phyloP scores from a whole-genome alignment of 2,888 invertebrate species.

The Odontomyia ornata region DNA sequence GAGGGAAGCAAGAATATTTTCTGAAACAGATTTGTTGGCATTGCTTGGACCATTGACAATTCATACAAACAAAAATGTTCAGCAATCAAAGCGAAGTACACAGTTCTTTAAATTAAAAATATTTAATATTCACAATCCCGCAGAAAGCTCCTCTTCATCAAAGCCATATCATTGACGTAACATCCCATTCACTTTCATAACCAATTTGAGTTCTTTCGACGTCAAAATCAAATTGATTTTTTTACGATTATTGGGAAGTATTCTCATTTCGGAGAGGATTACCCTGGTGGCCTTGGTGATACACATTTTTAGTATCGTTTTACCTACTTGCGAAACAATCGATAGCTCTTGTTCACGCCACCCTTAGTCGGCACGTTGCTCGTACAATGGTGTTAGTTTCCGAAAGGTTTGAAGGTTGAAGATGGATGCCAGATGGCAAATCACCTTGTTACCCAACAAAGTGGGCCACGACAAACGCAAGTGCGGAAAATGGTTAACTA shows the following conservation, averaged over 20 bases:
- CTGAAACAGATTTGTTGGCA: too few species aligned
- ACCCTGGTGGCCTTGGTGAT: conserved; percentile 4
- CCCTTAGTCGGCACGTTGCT: not conserved
- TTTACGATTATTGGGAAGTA: conserved; percentile 17
- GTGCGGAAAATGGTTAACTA: conserved; percentile 46
- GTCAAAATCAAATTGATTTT: not conserved
- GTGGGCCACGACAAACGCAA: conserved; percentile 39
- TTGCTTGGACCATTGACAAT: too few species aligned
- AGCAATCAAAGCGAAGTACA: too few species aligned
- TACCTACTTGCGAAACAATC: not conserved
- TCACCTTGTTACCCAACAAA: conserved; percentile 45
- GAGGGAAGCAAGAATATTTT: too few species aligned
- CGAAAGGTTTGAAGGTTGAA: too few species aligned
- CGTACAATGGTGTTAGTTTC: too few species aligned
- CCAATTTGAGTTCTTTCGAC: not conserved
- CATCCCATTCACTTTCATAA: too few species aligned
- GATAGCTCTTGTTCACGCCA: not conserved
- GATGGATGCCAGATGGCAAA: conserved; percentile 5
- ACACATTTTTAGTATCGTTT: not conserved
- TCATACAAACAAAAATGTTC: too few species aligned
- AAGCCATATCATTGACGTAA: too few species aligned
- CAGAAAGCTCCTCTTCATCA: too few species aligned
- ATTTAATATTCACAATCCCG: too few species aligned
- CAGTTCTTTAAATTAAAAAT: too few species aligned
- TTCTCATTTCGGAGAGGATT: conserved; percentile 6